Conservation (phyloP, 2,113 vertebrate species). For the Burhinus oedicnemus region DNA sequence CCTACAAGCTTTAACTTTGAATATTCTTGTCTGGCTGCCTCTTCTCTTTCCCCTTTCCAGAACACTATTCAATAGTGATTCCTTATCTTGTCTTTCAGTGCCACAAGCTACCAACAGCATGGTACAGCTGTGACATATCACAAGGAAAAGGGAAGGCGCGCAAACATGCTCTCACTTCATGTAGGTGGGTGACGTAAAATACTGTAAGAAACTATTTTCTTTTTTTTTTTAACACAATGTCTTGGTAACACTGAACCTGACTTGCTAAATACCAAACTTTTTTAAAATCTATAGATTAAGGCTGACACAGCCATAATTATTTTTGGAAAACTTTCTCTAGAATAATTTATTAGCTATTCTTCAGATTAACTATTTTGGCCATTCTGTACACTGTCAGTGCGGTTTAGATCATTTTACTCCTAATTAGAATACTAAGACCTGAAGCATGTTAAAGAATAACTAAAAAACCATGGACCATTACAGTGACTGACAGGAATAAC, state of each 20-base stretch:
- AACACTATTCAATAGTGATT: conserved; percentile 26
- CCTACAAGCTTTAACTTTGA: conserved; percentile 35
- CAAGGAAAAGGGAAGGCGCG: neutral
- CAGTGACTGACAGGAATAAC: neutral
- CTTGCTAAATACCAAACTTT: neutral
- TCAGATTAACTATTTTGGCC: neutral
- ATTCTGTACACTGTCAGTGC: neutral
- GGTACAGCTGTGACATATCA: conserved; percentile 17
- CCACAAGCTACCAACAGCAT: conserved; percentile 42
- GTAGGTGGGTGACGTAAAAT: neutral
- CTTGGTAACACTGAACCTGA: neutral
- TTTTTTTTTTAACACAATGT: neutral
- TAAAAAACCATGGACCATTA: neutral
- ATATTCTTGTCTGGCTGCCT: conserved; percentile 49
- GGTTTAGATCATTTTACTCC: neutral
- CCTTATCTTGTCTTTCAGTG: conserved; percentile 55
- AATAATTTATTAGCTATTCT: neutral
- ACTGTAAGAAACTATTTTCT: neutral
- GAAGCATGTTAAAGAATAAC: neutral
- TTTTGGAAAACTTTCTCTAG: neutral
- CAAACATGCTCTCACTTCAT: neutral
- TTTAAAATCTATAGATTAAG: neutral
- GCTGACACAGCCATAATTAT: neutral
- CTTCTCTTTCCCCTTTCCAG: conserved; percentile 21
- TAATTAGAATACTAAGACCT: neutral